Percentiles rank a stretch among this genome's conserved stretches.
These are phyloP conservation scores for Rhinoderma darwinii DNA, from an alignment of 2,113 vertebrate species.

Conservation along the genomic window DNA sequence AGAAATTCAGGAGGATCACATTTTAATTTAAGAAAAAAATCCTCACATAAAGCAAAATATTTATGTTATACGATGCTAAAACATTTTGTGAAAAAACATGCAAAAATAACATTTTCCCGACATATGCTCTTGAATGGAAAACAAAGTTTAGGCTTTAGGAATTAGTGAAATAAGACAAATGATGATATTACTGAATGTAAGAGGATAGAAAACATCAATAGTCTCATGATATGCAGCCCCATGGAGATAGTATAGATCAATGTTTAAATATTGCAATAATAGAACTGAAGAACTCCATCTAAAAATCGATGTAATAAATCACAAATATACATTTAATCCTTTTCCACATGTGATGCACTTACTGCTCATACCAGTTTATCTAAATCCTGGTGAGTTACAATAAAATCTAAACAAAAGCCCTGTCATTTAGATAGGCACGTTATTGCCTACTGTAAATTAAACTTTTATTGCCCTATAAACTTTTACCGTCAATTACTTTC, in stretches of 20 bases:
- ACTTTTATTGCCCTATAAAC: conserved; percentile 56
- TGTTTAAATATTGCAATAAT: conserved; percentile 31
- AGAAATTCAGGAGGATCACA: too few relatives aligned
- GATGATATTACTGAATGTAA: not conserved
- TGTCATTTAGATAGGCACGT: conserved; percentile 39
- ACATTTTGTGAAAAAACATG: too few relatives aligned
- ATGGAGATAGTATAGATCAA: not conserved
- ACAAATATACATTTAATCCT: conserved; percentile 11
- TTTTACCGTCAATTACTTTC: conserved; percentile 56
- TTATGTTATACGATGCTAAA: too few relatives aligned
- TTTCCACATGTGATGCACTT: not conserved
- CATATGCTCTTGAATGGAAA: too few relatives aligned
- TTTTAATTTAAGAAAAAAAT: too few relatives aligned
- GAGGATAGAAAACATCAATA: not conserved
- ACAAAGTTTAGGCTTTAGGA: not conserved
- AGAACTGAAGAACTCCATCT: conserved; percentile 6
- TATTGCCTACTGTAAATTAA: conserved; percentile 51
- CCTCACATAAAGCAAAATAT: too few relatives aligned
- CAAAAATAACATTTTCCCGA: too few relatives aligned
- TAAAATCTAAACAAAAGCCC: conserved; percentile 49
- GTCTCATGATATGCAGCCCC: not conserved
- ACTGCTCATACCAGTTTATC: conserved; percentile 27
- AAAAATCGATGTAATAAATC: not conserved
- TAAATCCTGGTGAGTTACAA: conserved; percentile 38
- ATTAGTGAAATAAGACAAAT: not conserved